Percentiles rank a stretch among this genome's conserved stretches.
phyloP scores from a whole-genome alignment of 1,140 invertebrate genomes.

The Phthorimaea operculella region DNA sequence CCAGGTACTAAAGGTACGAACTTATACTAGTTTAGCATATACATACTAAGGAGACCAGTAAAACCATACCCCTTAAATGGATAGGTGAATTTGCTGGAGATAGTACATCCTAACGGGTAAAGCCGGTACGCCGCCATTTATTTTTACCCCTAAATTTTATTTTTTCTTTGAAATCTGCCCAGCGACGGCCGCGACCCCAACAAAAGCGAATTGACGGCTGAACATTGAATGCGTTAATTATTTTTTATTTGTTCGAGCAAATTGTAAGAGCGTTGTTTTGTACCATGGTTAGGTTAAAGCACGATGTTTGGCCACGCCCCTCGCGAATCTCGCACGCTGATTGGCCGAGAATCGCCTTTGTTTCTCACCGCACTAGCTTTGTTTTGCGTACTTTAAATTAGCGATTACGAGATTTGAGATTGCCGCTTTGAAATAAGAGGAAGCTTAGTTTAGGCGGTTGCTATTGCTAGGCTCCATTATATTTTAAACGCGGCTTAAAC shows the following conservation, averaged over 20 bases:
- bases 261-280: conserved; percentile 42
- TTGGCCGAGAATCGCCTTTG: conserved; percentile 44
- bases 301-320: conserved; percentile 41
- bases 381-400: conserved; percentile 46
- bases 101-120: too few species aligned
- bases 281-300: conserved; percentile 30
- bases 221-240: conserved; percentile 44
- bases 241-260: conserved; percentile 43
- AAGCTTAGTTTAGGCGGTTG: too few species aligned
- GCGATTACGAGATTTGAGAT: conserved; percentile 25
- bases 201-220: conserved; percentile 22
- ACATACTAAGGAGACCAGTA: too few species aligned
- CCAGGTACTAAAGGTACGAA: too few species aligned
- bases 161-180: not conserved
- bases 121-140: not conserved
- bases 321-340: conserved; percentile 30
- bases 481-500: too few species aligned
- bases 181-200: conserved; percentile 9
- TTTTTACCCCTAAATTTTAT: not conserved
- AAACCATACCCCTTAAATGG: too few species aligned
- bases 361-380: conserved; percentile 37
- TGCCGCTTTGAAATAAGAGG: not conserved
- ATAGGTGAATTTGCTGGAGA: too few species aligned
- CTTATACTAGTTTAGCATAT: too few species aligned
- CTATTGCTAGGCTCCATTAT: too few species aligned